Conservation (phyloP, 2,797 vertebrate genomes). For the Pteronotus mesoamericanus region DNA sequence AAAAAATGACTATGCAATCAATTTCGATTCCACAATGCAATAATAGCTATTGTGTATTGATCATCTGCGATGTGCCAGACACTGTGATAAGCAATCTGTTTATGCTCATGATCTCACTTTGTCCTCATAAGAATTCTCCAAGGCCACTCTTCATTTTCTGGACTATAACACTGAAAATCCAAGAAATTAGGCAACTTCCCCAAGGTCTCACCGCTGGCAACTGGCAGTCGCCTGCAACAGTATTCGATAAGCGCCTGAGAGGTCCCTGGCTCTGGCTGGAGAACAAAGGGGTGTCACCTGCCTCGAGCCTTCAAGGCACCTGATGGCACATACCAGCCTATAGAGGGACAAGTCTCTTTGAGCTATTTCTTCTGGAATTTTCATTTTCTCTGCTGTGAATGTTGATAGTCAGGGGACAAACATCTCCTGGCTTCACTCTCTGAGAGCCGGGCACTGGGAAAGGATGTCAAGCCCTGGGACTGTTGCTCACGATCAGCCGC, state of each 20-base stretch:
- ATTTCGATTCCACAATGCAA: background rate
- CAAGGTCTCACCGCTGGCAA: background rate
- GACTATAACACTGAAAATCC: background rate
- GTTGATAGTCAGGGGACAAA: background rate
- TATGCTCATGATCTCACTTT: background rate
- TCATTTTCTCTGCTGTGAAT: background rate
- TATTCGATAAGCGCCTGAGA: background rate
- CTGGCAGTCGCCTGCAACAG: background rate
- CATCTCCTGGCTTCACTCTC: background rate
- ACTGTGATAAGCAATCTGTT: background rate
- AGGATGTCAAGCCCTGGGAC: background rate
- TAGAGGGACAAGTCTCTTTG: background rate
- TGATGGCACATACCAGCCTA: background rate
- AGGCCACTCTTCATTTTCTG: background rate
- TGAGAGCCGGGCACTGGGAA: background rate
- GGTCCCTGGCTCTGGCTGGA: background rate
- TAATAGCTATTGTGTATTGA: background rate
- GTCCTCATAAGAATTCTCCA: background rate
- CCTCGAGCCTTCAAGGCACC: background rate
- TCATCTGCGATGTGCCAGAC: background rate
- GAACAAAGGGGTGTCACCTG: background rate
- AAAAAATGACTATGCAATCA: accelerated
- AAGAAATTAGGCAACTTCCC: background rate
- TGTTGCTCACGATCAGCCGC: background rate
- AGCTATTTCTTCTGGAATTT: background rate